Conservation (phyloP, 1,140 invertebrate genomes). For the Campodea augens region DNA sequence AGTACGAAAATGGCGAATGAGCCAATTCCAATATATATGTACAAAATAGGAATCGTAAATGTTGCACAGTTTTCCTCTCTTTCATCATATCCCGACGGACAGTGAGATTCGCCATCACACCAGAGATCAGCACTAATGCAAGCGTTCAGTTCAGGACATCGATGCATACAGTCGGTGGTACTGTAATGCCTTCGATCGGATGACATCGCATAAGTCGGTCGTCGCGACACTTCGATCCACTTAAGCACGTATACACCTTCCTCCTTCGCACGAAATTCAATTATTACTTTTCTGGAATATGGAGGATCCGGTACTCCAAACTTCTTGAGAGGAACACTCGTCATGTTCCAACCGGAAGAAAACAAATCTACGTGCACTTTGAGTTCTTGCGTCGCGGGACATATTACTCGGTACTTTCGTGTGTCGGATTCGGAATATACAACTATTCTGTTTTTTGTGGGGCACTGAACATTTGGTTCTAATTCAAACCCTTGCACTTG, state of each 20-base stretch:
- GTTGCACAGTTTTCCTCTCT: slow-evolving; percentile 45
- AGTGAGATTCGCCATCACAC: slow-evolving; percentile 50
- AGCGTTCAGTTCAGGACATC: slow-evolving; percentile 46
- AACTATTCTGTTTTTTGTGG: slow-evolving; percentile 47
- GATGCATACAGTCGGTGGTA: slow-evolving; percentile 18
- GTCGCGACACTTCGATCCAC: slow-evolving; percentile 58
- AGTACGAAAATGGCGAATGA: slow-evolving; percentile 30
- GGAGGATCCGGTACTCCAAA: slow-evolving; percentile 12
- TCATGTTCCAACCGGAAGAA: slow-evolving; percentile 42
- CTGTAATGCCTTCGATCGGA: slow-evolving; percentile 23
- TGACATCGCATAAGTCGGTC: slow-evolving; percentile 31
- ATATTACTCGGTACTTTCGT: slow-evolving; percentile 38
- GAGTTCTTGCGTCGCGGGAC: slow-evolving; percentile 27
- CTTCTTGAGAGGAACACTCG: slow-evolving; percentile 19
- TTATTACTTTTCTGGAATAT: slow-evolving; percentile 38
- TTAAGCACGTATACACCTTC: slow-evolving; percentile 46
- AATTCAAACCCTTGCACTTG: slow-evolving; percentile 40
- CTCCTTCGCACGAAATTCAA: slow-evolving; percentile 48
- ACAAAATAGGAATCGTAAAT: slow-evolving; percentile 40
- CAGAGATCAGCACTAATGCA: slow-evolving; percentile 49
- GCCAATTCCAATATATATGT: slow-evolving; percentile 38
- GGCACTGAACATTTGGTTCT: slow-evolving; percentile 26
- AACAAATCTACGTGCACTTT: slow-evolving; percentile 40
- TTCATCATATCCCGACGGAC: slow-evolving; percentile 53
- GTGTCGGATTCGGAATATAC: slow-evolving; percentile 45